Evolutionary conservation across 2,113 vertebrate species (phyloP), one percentile per base, ranked within the genome.

Genomic region (Tiliqua scincoides): DNA sequence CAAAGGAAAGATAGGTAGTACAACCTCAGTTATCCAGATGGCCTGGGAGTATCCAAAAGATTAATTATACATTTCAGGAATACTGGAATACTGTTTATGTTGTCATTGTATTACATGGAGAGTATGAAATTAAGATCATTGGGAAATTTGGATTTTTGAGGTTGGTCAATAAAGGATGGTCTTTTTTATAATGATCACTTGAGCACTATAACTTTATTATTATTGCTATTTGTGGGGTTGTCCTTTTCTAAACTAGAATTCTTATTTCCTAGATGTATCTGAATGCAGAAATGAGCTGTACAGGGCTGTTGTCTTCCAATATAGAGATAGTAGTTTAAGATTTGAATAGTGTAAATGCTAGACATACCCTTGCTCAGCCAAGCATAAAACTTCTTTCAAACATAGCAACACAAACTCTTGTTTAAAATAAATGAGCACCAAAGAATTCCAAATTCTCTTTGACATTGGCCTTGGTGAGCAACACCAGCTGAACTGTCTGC

Each of bases 391-490:
- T 95, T 95, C 96, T 96, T 95, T 95, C 95, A 95, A 95, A 97
- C 96, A 96, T 91, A 95, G 91, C 88, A 96, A 96, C 95, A 96
- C 97, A 95, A 86, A 96, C 96, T 96, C 93, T 96, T 95, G 94
- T 97, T 95, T 96, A 93, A 96, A 96, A 91, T 96, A 95, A 97
- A 96, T 93, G 93, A 96, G 93, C 96, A 96, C 95, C 93, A 96
- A 97, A 96, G 95, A 96, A 93, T 96, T 94, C 96, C 95, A 97
- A 97, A 98, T 98, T 97, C 96, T 97, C 95, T 99, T 99, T 99
- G 98, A 99, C 99, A 98, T 98, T 99, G 98, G 99, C 99, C 99
- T 98, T 98, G 99, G 98, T 99, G 98, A 99, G 98, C 98, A 99
- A 98, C 98, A 99, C 98, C 99, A 98, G 98, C 98, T 99, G 98